phyloP scores from a whole-genome alignment of 2,888 invertebrate species.

The Chromoteleia sp. region DNA sequence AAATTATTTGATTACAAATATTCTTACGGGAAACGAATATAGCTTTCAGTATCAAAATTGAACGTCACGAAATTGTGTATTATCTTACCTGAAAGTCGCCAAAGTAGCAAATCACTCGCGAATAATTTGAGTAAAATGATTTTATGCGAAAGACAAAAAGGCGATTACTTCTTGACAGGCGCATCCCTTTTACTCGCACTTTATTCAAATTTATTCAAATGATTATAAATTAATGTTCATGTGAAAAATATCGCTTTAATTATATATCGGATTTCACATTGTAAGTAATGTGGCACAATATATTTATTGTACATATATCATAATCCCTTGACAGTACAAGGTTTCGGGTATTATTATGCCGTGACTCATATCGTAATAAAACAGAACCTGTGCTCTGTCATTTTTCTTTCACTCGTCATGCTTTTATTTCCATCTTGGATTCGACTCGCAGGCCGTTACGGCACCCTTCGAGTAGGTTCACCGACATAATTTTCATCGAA shows the following conservation, averaged over 20 bases:
- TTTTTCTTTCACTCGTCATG: slow-evolving; percentile 57
- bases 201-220: slow-evolving; percentile 39
- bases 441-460: slow-evolving; percentile 61
- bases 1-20: too few relatives aligned
- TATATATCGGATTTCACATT: slow-evolving; percentile 40
- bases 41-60: too few relatives aligned
- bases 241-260: slow-evolving; percentile 42
- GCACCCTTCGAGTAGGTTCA: slow-evolving; percentile 60
- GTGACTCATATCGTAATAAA: slow-evolving; percentile 61
- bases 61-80: too few relatives aligned
- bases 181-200: not conserved
- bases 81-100: too few relatives aligned
- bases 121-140: not conserved
- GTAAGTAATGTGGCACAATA: slow-evolving; percentile 39
- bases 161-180: not conserved
- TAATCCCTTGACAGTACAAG: slow-evolving; percentile 41
- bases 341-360: slow-evolving; percentile 43
- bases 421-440: slow-evolving; percentile 64
- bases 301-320: slow-evolving; percentile 52
- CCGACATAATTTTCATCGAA: slow-evolving; percentile 66
- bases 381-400: slow-evolving; percentile 49
- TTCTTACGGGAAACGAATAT: too few relatives aligned
- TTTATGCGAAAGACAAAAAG: slow-evolving; percentile 1
- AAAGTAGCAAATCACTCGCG: too few relatives aligned
- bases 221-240: slow-evolving; percentile 26